Conservation (phyloP, 2,888 invertebrate species). For the Anticlea derivata region DNA sequence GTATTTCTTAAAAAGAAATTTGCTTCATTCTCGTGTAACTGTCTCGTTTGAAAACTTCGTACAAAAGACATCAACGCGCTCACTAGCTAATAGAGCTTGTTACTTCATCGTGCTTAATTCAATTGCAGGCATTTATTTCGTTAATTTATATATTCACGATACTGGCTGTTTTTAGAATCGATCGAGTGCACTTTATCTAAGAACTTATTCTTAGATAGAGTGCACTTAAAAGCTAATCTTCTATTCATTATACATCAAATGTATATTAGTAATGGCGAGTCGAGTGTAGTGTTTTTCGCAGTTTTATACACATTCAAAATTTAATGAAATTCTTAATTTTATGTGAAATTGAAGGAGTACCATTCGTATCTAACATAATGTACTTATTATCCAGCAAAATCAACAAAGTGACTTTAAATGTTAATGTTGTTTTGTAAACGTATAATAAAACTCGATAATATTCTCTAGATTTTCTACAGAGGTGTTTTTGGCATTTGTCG, state of each 20-base stretch:
- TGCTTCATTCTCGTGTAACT: not conserved
- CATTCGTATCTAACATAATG: no score
- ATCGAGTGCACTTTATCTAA: constrained; percentile 27
- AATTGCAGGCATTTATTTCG: constrained; percentile 16
- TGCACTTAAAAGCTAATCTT: constrained; percentile 27
- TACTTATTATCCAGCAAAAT: no score
- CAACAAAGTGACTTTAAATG: no score
- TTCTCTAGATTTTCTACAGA: no score
- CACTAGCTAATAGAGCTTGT: constrained; percentile 34
- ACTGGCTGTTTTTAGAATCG: constrained; percentile 26
- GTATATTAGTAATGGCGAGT: constrained; percentile 13
- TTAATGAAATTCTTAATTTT: no score
- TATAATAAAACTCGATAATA: no score
- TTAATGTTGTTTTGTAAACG: no score
- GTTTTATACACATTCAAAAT: no score
- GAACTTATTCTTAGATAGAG: no score
- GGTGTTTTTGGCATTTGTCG: constrained; percentile 56
- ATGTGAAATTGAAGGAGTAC: no score
- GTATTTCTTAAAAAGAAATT: no score
- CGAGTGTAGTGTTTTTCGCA: not conserved
- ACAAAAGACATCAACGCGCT: constrained; percentile 51
- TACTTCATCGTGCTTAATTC: constrained; percentile 42
- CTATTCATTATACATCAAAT: constrained; percentile 17
- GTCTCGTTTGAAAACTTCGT: constrained; percentile 13
- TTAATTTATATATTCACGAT: constrained; percentile 24